phyloP scores from a whole-genome alignment of 2,888 invertebrate genomes.

The Calameuta filiformis region DNA sequence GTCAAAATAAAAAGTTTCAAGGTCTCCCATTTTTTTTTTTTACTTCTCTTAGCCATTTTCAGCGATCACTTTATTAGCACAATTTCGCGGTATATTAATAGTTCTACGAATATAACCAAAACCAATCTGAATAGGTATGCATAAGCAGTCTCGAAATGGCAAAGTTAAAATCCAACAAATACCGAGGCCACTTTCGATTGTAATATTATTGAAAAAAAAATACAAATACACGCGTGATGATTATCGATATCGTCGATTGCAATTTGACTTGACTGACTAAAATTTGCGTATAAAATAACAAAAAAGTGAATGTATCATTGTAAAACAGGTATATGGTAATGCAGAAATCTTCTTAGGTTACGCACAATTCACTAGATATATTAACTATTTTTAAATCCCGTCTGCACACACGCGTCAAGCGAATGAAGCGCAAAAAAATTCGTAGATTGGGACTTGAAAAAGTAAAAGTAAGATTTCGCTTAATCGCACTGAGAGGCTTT shows the following conservation, averaged over 20 bases:
- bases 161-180: not conserved
- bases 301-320: not conserved
- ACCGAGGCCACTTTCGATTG: not conserved
- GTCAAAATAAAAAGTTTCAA: not conserved
- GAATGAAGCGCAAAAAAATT: no score
- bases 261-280: not conserved
- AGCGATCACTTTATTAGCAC: not conserved
- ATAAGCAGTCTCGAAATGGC: not conserved
- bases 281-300: not conserved
- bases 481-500: not conserved
- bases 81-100: not conserved
- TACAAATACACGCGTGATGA: not conserved
- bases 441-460: not conserved
- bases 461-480: not conserved
- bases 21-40: not conserved
- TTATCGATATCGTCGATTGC: not conserved
- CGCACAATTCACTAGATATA: not conserved
- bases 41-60: not conserved
- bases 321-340: no score
- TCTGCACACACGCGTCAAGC: no score
- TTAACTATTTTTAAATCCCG: not conserved
- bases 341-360: not conserved
- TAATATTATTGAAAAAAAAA: no score
- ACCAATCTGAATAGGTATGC: not conserved
- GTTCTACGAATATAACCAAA: not conserved